Conservation (phyloP, 2,797 vertebrate species). For the Leucoraja ocellata region DNA sequence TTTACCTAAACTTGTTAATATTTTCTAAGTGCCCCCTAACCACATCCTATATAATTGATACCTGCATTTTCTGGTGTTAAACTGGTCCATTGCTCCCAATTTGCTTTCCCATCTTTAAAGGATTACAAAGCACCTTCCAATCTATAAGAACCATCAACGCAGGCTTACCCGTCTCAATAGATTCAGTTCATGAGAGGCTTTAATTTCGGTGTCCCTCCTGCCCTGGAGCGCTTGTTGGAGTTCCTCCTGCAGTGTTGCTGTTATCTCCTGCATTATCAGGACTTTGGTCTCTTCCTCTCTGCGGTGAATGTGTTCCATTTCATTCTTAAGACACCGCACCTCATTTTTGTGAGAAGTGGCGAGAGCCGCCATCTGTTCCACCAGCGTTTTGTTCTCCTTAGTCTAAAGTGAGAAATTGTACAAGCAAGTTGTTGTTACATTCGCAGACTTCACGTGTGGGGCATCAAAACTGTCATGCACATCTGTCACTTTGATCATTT, state of each 20-base stretch:
- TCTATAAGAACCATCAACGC: neutral
- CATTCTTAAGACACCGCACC: constrained; percentile 41
- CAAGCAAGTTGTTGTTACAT: neutral
- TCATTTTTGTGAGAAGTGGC: constrained; percentile 49
- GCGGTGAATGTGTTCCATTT: constrained; percentile 47
- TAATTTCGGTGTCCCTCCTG: constrained; percentile 49
- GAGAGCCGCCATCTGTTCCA: constrained; percentile 53
- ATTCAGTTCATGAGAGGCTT: constrained; percentile 51
- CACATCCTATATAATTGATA: no score
- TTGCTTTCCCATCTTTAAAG: no score
- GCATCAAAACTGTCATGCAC: accelerated
- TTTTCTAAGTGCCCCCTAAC: no score
- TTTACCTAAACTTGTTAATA: no score
- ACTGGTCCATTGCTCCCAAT: no score
- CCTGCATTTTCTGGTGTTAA: no score
- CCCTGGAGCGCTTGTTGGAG: constrained; percentile 49
- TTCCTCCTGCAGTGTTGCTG: constrained; percentile 44
- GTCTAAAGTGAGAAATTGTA: constrained; percentile 47
- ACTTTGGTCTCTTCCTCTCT: constrained; percentile 41
- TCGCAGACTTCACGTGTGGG: accelerated
- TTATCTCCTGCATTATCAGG: constrained; percentile 40
- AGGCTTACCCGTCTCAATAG: constrained; percentile 53
- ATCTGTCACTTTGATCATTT: neutral
- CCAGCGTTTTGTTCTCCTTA: constrained; percentile 55
- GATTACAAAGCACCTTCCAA: no score